Evolutionary conservation across 2,113 vertebrate genomes (phyloP), one percentile per base, ranked within the genome.

Genomic region (Benitochromis conjunctus): DNA sequence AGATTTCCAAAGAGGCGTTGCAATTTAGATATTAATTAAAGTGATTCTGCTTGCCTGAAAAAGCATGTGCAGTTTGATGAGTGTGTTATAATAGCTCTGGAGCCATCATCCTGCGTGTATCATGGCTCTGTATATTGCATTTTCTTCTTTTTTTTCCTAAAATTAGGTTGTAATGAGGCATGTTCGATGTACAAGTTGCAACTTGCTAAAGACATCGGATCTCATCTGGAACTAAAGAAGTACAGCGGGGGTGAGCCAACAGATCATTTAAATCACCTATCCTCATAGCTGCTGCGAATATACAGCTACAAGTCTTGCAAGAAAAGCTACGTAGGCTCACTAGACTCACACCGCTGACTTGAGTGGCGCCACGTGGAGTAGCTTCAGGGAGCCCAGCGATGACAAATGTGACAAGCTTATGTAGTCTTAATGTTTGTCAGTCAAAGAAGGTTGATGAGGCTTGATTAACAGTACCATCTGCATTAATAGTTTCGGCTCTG

Each of bases 351-450:
- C 81, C 57, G 16, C 79, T 84, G 83, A 88, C 78, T 91, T 87
- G 80, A 88, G 86, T 51, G 62, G 46, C 48, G 41, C 81, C 83
- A 43, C 74, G 38, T 38, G 58, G 55, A 48, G 74, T 51, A 54
- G 84, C 88, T 90, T 88, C 60, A 41, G 89, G 86, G 82, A 89
- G 86, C 66, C 69, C 31, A 53, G 26, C 43, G 5, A 16, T 86
- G 80, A 87, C 77, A 92, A 89, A 86, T 89, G 80, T 87, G 84
- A 89, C 80, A 82, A 88, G 78, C 87, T 88, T 84, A 76, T 62
- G 81, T 81, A 89, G 85, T 55, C 51, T 82, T 79, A 92, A 83
- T 83, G 88, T 76, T 10, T 66, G 31, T 53, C 36, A 3, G 80
- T 54, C 7, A 60, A 62, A 83, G 55, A 84, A 64, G 79, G 78